Conservation (phyloP, 2,113 vertebrate genomes). For the Cheilinus undulatus region DNA sequence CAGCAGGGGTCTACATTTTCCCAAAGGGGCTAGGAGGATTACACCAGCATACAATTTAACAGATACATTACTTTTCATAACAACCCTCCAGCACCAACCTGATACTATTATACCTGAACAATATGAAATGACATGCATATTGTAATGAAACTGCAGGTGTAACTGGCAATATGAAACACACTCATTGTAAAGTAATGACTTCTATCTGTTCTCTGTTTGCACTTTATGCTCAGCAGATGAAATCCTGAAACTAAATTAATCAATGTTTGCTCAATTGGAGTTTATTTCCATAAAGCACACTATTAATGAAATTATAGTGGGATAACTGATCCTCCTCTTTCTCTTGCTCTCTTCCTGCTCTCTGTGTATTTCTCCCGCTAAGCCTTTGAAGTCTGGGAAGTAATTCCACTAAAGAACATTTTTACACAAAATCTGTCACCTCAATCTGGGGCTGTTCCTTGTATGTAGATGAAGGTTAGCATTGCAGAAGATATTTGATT, state of each 20-base stretch:
- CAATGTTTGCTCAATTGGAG: conserved; percentile 1
- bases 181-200: neutral
- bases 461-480: neutral
- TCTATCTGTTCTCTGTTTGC: conserved; percentile 4
- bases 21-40: conserved; percentile 47
- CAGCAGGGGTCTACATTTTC: conserved; percentile 42
- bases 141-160: conserved; percentile 3
- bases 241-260: conserved; percentile 15
- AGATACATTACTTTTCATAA: conserved; percentile 26
- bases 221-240: conserved; percentile 6
- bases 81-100: neutral
- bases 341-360: conserved; percentile 27
- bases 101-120: neutral
- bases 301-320: conserved; percentile 11
- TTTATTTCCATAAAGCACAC: conserved; percentile 16
- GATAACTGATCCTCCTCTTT: neutral
- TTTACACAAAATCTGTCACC: conserved; percentile 50
- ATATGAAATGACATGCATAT: neutral
- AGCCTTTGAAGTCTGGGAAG: conserved; percentile 38
- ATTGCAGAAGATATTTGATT: conserved; percentile 12
- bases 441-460: conserved; percentile 35
- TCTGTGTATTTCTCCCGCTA: conserved; percentile 7
- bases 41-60: conserved; percentile 38
- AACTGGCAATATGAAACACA: neutral
- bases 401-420: conserved; percentile 46